Conservation (phyloP, 2,888 invertebrate genomes). For the Aphelenchoides bicaudatus region DNA sequence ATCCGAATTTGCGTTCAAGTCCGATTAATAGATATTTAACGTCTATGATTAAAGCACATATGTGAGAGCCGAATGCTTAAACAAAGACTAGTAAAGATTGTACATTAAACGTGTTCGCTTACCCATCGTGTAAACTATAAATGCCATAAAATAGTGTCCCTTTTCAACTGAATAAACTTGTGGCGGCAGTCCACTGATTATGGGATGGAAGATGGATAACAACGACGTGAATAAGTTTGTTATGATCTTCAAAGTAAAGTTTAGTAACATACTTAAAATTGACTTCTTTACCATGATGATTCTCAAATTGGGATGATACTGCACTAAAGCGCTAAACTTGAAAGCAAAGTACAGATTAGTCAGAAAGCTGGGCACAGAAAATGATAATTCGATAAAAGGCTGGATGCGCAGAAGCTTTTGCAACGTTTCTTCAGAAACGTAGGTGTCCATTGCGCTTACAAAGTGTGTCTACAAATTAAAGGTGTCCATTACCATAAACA, state of each 20-base stretch:
- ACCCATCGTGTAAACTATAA: conserved; percentile 9
- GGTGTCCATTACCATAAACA: too few species aligned
- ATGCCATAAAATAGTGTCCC: conserved; percentile 5
- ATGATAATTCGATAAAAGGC: conserved; percentile 3
- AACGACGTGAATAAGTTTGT: not conserved
- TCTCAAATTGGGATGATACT: conserved; percentile 7
- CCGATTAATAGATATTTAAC: conserved; percentile 5
- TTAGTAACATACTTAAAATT: not conserved
- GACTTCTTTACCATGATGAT: not conserved
- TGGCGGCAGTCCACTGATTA: not conserved
- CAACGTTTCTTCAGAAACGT: not conserved
- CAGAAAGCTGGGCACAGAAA: not conserved
- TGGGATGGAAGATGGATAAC: conserved; percentile 1
- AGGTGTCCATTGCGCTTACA: too few species aligned
- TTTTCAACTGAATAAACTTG: not conserved
- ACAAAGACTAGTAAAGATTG: not conserved
- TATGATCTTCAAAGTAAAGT: too few species aligned
- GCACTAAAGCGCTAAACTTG: not conserved
- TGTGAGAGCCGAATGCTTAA: too few species aligned
- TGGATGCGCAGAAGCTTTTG: not conserved
- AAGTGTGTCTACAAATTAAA: too few species aligned
- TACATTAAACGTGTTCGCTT: not conserved
- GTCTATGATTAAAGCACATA: conserved; percentile 9
- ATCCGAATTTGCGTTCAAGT: not conserved
- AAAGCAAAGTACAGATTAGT: conserved; percentile 2